Evolutionary conservation across 1,140 invertebrate genomes (phyloP).

Genomic region (Andrena cerasifolii): DNA sequence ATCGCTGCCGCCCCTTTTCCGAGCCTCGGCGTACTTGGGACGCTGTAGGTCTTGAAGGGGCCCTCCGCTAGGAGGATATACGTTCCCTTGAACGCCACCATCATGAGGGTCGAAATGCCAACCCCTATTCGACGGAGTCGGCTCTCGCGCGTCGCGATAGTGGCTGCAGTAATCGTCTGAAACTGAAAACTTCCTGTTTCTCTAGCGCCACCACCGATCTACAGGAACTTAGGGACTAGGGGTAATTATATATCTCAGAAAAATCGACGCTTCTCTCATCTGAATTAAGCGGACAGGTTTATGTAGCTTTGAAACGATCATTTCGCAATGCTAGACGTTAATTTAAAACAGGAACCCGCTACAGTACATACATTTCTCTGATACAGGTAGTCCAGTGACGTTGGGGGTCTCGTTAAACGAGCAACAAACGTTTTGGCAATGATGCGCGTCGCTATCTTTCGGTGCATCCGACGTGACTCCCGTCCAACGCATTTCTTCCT

Average conservation of each 20-base stretch:
- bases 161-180: neutral
- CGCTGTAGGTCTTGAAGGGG: neutral
- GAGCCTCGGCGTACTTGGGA: neutral
- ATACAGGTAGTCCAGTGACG: neutral
- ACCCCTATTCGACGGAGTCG: neutral
- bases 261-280: neutral
- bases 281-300: neutral
- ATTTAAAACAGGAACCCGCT: neutral
- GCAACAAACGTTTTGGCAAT: conserved; percentile 21
- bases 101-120: neutral
- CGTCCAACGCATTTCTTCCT: conserved; percentile 25
- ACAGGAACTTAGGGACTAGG: neutral
- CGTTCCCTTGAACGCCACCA: neutral
- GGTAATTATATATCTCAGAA: neutral
- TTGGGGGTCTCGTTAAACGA: neutral
- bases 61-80: neutral
- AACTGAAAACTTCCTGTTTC: conserved; percentile 2
- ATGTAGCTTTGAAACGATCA: neutral
- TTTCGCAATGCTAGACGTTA: neutral
- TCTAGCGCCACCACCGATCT: neutral
- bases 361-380: neutral
- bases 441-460: neutral
- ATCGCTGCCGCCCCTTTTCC: conserved; percentile 51
- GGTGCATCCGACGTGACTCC: neutral
- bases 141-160: neutral